A percentile compares a stretch with the other conserved stretches of the same genome.
phyloP scores from a whole-genome alignment of 92 coral and sea anemone genomes.

The Epizoanthus scotinus region DNA sequence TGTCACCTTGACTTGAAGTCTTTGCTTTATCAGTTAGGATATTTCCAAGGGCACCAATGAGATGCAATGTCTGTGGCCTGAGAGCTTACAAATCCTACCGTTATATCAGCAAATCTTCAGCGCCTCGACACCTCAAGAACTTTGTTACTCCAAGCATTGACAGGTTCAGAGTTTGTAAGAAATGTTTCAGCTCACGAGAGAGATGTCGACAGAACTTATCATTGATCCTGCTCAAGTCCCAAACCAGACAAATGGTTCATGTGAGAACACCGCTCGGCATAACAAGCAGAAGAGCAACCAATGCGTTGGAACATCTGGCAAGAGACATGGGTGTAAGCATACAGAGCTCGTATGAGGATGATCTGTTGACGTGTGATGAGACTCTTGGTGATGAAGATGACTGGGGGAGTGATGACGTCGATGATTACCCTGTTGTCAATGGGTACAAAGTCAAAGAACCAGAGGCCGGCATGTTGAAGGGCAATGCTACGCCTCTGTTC shows the following conservation, averaged over 20 bases:
- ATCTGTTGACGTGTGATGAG: constrained; percentile 68
- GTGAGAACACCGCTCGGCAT: constrained; percentile 93
- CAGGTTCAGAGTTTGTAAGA: constrained; percentile 86
- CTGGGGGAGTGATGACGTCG: constrained; percentile 60
- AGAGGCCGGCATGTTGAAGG: constrained; percentile 36
- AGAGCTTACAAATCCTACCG: constrained; percentile 93
- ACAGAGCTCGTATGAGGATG: constrained; percentile 80
- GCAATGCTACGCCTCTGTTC: not conserved
- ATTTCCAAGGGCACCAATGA: constrained; percentile 55
- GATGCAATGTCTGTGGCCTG: constrained; percentile 95
- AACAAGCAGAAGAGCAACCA: constrained; percentile 78
- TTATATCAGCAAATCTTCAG: constrained; percentile 78
- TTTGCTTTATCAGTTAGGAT: not conserved
- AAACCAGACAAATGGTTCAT: constrained; percentile 80
- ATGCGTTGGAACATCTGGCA: constrained; percentile 76
- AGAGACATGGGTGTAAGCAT: constrained; percentile 67
- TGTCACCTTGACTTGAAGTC: not conserved
- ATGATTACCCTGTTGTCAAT: constrained; percentile 52
- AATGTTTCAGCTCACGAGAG: constrained; percentile 92
- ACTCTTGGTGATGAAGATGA: constrained; percentile 85
- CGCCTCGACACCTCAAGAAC: constrained; percentile 80
- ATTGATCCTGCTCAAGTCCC: constrained; percentile 74
- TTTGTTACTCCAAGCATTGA: constrained; percentile 81
- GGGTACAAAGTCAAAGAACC: constrained; percentile 41
- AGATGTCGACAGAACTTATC: constrained; percentile 92